Percentiles rank a stretch among this genome's conserved stretches.
Conservation (phyloP, 35 echinoderm and acorn worm genomes). For the Eucidaris tribuloides region DNA sequence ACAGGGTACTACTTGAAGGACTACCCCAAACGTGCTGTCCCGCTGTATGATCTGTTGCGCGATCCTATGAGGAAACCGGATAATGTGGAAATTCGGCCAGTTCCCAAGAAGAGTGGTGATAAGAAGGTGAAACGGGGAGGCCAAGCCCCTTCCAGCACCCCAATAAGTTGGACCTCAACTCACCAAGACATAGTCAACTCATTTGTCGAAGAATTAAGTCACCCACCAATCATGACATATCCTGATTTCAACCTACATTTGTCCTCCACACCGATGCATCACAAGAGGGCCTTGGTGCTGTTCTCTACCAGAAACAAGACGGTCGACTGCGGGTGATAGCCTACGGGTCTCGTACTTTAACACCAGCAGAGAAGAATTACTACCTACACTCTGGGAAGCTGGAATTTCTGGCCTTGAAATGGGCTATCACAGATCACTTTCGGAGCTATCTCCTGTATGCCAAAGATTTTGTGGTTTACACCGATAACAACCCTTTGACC, state of each 20-base stretch:
- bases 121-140: neutral
- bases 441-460: conserved; percentile 35
- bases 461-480: conserved; percentile 22
- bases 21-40: conserved; percentile 1
- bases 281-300: conserved; percentile 30
- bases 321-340: conserved; percentile 38
- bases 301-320: conserved; percentile 39
- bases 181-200: neutral
- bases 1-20: conserved; percentile 58
- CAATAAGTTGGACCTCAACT: neutral
- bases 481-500: conserved; percentile 70
- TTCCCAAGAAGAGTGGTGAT: neutral
- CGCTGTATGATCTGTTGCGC: neutral
- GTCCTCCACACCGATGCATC: conserved; percentile 46
- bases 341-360: conserved; percentile 31
- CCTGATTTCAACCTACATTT: conserved; percentile 33
- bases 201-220: neutral
- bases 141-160: neutral
- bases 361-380: conserved; percentile 54
- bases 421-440: conserved; percentile 38
- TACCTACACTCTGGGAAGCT: conserved; percentile 47
- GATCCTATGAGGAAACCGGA: neutral
- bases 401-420: conserved; percentile 40
- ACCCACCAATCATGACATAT: conserved; percentile 39
- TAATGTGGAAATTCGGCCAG: neutral